Evolutionary conservation across 2,113 vertebrate species (phyloP), one percentile per base, ranked within the genome.

Genomic region (Malurus melanocephalus): DNA sequence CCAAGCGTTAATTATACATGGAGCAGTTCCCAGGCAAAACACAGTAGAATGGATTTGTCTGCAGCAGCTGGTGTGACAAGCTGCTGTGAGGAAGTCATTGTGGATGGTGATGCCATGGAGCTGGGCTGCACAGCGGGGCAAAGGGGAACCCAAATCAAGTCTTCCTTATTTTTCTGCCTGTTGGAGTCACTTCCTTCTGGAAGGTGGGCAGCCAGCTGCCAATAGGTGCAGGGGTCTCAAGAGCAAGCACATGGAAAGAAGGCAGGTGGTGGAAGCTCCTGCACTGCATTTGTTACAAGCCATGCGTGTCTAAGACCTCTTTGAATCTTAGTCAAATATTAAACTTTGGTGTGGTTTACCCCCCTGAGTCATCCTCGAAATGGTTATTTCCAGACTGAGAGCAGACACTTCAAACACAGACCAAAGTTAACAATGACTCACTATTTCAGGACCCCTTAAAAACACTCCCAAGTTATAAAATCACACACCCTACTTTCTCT

Each of bases 291-390:
- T 65, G 43, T 85, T 51, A 55, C 40, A 80, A 89, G 62, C 48
- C 30, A 48, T 73, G 69, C 3, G 0, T 57, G 66, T 81, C 86
- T 35, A 69, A 85, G 11, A 65, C 13, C 46, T 87, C 72, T 22
- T 49, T 30, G 23, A 62, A 69, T 35, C 89, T 74, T 76, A 81
- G 89, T 79, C 74, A 94, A 94, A 95, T 76, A 93, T 95, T 93
- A 93, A 90, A 52, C 88, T 13, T 12, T 8, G 5, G 48, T 73
- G 83, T 4, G 6, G 51, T 53, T 88, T 79, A 83, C 7, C 28
- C 18, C 24, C n/a, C 65, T 45, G 57, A 89, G 76, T 80, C 88
- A 93, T 62, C 42, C 59, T 65, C 20, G 5, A 15, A 48, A 20
- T 26, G n/a, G 42, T 62, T 82, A 43, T 26, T 76, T 48, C 75